phyloP scores from a whole-genome alignment of 2,888 invertebrate genomes.

The Hirtodrosophila histrioides region DNA sequence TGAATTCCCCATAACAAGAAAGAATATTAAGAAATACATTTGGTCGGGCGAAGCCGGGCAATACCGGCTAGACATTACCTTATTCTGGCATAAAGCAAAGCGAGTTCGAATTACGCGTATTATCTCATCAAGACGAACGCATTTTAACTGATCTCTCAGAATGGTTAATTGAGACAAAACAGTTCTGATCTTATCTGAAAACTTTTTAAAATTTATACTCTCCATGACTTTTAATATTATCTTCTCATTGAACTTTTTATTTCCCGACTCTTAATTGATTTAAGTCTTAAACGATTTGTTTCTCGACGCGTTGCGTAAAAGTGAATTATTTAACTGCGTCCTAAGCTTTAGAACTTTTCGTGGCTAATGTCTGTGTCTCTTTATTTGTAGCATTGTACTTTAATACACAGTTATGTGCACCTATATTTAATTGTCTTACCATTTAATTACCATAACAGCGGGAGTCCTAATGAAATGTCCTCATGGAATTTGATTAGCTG shows the following conservation, averaged over 20 bases:
- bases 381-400: neutral
- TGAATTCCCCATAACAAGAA: too few relatives aligned
- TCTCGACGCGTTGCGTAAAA: conserved; percentile 2
- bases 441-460: neutral
- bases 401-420: neutral
- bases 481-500: conserved; percentile 5
- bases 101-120: conserved; percentile 26
- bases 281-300: neutral
- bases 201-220: conserved; percentile 11
- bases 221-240: conserved; percentile 11
- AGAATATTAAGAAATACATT: too few relatives aligned
- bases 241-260: conserved; percentile 4
- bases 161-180: conserved; percentile 3
- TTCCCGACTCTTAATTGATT: conserved; percentile 1
- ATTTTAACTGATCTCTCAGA: conserved; percentile 39
- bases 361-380: conserved; percentile 2
- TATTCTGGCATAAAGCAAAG: conserved; percentile 28
- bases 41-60: too few relatives aligned
- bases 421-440: conserved; percentile 16
- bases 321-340: conserved; percentile 1
- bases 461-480: neutral
- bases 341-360: conserved; percentile 2
- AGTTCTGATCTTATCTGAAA: conserved; percentile 30
- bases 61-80: conserved; percentile 14
- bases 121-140: conserved; percentile 23